These are phyloP conservation scores for Tolmerus cingulatus DNA, from an alignment of 2,888 invertebrate species.

Conservation along the genomic window DNA sequence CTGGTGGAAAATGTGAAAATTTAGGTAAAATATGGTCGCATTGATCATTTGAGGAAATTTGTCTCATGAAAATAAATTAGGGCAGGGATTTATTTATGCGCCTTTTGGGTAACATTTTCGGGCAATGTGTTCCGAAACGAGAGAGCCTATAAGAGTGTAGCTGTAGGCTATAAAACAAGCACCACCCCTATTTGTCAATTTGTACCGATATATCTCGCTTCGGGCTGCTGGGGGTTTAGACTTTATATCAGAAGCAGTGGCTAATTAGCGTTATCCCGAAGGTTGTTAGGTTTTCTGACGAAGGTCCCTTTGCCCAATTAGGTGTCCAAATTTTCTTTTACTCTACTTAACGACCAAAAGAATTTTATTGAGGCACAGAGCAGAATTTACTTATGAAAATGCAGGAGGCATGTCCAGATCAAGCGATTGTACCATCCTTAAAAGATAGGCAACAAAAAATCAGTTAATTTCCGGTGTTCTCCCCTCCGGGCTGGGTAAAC, in stretches of 20 bases:
- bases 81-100: constrained; percentile 33
- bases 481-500: background rate
- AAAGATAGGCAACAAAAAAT: background rate
- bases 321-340: background rate
- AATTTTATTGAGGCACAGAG: background rate
- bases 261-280: background rate
- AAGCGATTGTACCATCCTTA: background rate
- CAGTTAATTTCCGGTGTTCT: background rate
- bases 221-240: background rate
- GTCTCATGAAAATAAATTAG: constrained; percentile 42
- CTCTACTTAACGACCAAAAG: background rate
- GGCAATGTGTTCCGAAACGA: constrained; percentile 1
- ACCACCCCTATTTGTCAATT: background rate
- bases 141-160: background rate
- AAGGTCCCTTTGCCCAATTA: background rate
- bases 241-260: background rate
- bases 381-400: background rate
- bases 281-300: background rate
- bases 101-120: constrained; percentile 28
- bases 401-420: background rate
- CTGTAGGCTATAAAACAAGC: background rate
- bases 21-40: constrained; percentile 38
- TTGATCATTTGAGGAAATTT: constrained; percentile 34
- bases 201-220: background rate
- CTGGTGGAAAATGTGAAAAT: constrained; percentile 25